Conservation (phyloP, 2,888 invertebrate genomes). For the Girardia tigrina region DNA sequence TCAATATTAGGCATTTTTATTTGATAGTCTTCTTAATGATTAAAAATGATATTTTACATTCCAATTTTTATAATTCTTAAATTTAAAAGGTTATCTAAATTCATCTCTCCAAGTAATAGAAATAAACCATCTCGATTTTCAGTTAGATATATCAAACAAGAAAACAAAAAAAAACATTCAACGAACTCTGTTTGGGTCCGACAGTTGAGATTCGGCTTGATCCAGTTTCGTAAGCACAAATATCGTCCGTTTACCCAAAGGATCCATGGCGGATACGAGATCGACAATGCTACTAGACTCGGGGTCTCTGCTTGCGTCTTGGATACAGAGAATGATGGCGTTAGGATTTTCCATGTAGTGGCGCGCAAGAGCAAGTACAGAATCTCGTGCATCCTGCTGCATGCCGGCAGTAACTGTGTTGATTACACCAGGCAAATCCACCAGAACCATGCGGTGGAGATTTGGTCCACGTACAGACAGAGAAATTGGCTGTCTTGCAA, state of each 20-base stretch:
- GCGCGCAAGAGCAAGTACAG: constrained; percentile 75
- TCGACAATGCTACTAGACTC: constrained; percentile 97
- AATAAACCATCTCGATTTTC: too few relatives aligned
- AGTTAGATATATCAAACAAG: neutral
- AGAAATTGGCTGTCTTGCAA: constrained; percentile 85
- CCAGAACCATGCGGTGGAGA: constrained; percentile 87
- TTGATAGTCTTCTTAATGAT: too few relatives aligned
- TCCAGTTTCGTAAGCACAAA: constrained; percentile 97
- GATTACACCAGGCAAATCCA: constrained; percentile 91
- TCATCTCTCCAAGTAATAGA: too few relatives aligned
- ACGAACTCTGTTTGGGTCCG: constrained; percentile 75
- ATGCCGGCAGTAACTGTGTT: constrained; percentile 93
- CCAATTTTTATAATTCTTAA: too few relatives aligned
- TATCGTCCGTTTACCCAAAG: constrained; percentile 80
- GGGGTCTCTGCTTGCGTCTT: constrained; percentile 92
- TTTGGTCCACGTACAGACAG: constrained; percentile 97
- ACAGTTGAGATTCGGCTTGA: constrained; percentile 80
- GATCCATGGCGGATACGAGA: constrained; percentile 85
- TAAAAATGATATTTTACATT: too few relatives aligned
- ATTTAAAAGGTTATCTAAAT: too few relatives aligned
- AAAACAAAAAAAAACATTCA: neutral
- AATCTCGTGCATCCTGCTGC: constrained; percentile 83
- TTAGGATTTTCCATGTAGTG: constrained; percentile 98
- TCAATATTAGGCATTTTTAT: too few relatives aligned
- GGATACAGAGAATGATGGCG: constrained; percentile 94